A percentile compares a stretch with the other conserved stretches of the same genome.
Conservation (phyloP, 2,113 vertebrate species). For the Laticauda laticaudata region DNA sequence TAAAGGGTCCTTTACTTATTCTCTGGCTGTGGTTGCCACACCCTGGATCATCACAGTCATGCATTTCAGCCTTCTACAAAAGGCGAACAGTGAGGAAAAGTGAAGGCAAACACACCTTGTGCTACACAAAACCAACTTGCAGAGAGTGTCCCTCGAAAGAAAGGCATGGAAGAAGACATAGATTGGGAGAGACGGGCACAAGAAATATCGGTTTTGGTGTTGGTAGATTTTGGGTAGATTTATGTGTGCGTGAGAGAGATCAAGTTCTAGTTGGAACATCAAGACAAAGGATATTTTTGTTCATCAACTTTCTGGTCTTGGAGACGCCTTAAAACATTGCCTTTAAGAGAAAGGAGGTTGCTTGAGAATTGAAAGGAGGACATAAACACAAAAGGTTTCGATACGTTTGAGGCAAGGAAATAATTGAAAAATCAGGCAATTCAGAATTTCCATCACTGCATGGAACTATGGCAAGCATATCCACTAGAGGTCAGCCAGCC, state of each 20-base stretch:
- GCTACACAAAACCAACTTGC: neutral
- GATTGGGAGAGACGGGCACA: no score
- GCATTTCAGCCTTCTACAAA: neutral
- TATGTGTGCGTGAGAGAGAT: neutral
- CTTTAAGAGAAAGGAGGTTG: no score
- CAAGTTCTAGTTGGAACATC: neutral
- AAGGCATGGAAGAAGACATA: neutral
- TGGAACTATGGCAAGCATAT: neutral
- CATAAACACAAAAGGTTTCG: neutral
- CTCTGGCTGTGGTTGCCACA: no score
- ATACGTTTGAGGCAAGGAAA: neutral
- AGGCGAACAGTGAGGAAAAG: neutral
- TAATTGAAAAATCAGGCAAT: neutral
- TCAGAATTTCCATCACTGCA: no score
- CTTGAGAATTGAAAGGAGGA: neutral
- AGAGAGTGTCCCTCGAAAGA: no score
- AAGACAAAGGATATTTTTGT: neutral
- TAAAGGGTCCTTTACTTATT: no score
- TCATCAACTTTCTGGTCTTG: neutral
- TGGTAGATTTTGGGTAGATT: neutral
- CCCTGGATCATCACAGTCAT: neutral
- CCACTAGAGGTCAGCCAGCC: constrained; percentile 22
- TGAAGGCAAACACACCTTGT: neutral
- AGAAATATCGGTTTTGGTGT: neutral
- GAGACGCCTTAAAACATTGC: neutral